phyloP scores from a whole-genome alignment of 2,888 invertebrate species.

The Eilema caniola region DNA sequence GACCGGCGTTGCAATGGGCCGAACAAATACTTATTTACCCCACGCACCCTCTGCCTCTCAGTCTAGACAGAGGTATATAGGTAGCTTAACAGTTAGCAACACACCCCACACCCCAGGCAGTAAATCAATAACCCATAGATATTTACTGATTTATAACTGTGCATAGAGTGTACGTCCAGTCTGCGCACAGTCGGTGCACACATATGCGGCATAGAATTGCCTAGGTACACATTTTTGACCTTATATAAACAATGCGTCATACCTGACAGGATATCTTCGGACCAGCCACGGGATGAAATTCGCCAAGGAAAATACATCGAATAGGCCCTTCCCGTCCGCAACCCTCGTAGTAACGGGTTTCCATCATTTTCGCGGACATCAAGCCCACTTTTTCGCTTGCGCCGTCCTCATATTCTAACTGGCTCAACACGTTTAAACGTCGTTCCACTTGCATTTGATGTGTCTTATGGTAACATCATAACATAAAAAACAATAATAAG shows the following conservation, averaged over 20 bases:
- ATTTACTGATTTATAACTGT: constrained; percentile 7
- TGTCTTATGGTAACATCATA: constrained; percentile 49
- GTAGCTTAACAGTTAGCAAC: constrained; percentile 15
- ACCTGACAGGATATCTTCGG: constrained; percentile 96
- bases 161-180: constrained; percentile 12
- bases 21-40: constrained; percentile 5
- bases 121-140: constrained; percentile 43
- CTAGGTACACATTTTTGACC: neutral
- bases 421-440: constrained; percentile 48
- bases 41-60: constrained; percentile 24
- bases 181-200: constrained; percentile 25
- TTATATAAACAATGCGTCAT: constrained; percentile 36
- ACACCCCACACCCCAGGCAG: constrained; percentile 16
- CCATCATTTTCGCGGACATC: constrained; percentile 74
- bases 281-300: constrained; percentile 92
- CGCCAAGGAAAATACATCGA: constrained; percentile 93
- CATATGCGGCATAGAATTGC: constrained; percentile 1
- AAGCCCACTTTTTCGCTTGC: constrained; percentile 56
- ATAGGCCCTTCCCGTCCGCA: constrained; percentile 92
- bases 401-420: constrained; percentile 56
- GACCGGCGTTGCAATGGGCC: constrained; percentile 8
- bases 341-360: constrained; percentile 87
- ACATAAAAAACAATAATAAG: constrained; percentile 34
- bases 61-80: constrained; percentile 15
- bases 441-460: constrained; percentile 60